A percentile compares a stretch with the other conserved stretches of the same genome.
These are phyloP conservation scores for Rosalia funebris DNA, from an alignment of 2,888 invertebrate species.

Conservation along the genomic window DNA sequence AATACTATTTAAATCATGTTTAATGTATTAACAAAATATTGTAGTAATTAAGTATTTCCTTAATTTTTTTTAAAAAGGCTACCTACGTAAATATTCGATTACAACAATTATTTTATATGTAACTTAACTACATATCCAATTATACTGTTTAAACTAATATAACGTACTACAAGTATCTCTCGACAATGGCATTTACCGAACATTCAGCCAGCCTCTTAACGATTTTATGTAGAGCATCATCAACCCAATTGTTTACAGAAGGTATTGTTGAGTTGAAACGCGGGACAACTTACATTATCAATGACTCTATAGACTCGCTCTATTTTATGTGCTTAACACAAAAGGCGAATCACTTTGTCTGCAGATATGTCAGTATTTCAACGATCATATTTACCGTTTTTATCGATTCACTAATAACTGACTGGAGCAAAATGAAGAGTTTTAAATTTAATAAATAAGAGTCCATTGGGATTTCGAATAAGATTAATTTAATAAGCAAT, in stretches of 20 bases:
- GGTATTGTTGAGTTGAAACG: constrained; percentile 10
- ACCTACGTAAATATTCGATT: no score
- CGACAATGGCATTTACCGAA: constrained; percentile 6
- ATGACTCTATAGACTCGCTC: constrained; percentile 13
- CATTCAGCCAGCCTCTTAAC: constrained; percentile 11
- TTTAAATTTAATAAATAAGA: no score
- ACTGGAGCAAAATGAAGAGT: no score
- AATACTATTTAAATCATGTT: no score
- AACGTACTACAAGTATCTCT: constrained; percentile 9
- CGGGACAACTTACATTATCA: constrained; percentile 20
- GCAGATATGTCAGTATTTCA: background rate
- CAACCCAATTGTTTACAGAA: constrained; percentile 18
- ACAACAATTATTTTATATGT: no score
- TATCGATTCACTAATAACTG: no score
- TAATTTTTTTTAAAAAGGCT: no score
- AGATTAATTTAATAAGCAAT: no score
- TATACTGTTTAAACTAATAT: constrained; percentile 9
- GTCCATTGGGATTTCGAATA: no score
- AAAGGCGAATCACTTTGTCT: constrained; percentile 16
- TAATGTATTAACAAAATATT: no score
- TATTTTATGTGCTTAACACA: constrained; percentile 11
- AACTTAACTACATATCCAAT: no score
- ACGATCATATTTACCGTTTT: background rate
- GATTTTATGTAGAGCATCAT: constrained; percentile 26
- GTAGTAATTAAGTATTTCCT: no score